phyloP scores from a whole-genome alignment of 2,113 vertebrate genomes.

The Cynocephalus volans region DNA sequence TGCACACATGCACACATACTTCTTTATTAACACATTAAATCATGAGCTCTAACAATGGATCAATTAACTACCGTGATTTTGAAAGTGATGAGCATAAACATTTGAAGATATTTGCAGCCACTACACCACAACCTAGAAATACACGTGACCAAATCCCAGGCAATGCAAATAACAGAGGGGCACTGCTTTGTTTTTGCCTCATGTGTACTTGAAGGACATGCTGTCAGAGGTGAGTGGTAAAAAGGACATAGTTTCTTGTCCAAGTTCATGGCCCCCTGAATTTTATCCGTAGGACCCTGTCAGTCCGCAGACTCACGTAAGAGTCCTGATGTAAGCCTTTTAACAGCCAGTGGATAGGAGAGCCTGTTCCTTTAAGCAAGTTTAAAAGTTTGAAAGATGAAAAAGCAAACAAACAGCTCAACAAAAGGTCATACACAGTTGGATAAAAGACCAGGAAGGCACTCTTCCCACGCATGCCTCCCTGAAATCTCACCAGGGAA shows the following conservation, averaged over 20 bases:
- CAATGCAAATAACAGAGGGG: fast-evolving
- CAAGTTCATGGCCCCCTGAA: background rate
- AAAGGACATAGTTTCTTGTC: background rate
- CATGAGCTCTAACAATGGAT: too few relatives aligned
- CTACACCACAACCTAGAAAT: background rate
- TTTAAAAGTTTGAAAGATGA: background rate
- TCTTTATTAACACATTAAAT: background rate
- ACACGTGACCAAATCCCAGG: background rate
- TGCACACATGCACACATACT: background rate
- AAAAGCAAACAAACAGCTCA: background rate
- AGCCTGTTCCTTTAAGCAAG: too few relatives aligned
- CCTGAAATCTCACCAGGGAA: background rate
- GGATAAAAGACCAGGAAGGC: background rate
- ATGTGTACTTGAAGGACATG: fast-evolving
- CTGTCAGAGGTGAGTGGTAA: background rate
- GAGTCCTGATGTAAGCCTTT: background rate
- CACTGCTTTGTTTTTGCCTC: background rate
- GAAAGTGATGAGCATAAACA: background rate
- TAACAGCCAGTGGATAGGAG: background rate
- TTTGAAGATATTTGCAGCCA: background rate
- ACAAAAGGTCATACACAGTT: background rate
- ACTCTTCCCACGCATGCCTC: background rate
- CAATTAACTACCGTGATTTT: background rate
- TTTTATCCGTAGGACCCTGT: background rate
- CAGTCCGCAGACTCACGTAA: fast-evolving